Evolutionary conservation across 1,140 invertebrate species (phyloP).

Genomic region (Anthonomus grandis): DNA sequence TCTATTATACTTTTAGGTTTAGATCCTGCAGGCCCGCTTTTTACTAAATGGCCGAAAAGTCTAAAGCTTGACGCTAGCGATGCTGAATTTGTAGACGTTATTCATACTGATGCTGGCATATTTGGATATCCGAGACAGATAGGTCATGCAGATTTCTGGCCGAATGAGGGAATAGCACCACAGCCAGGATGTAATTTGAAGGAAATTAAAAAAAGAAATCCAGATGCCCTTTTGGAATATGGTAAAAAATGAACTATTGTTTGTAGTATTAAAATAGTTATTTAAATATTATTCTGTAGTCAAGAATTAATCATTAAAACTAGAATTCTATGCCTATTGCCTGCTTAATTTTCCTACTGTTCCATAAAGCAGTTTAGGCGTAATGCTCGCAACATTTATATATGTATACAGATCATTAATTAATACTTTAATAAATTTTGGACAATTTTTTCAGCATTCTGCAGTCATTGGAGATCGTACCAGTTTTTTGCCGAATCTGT

Average conservation of each 20-base stretch:
- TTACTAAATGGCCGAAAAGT: slow-evolving; percentile 47
- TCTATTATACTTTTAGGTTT: slow-evolving; percentile 47
- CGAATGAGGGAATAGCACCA: slow-evolving; percentile 61
- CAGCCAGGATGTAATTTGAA: slow-evolving; percentile 64
- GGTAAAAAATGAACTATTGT: slow-evolving; percentile 23
- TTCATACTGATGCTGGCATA: slow-evolving; percentile 70
- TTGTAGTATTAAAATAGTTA: background rate
- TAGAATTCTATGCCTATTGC: no score
- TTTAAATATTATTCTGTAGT: background rate
- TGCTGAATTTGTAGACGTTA: slow-evolving; percentile 73
- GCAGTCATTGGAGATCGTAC: slow-evolving; percentile 69
- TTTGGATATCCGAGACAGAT: slow-evolving; percentile 58
- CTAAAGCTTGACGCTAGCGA: slow-evolving; percentile 55
- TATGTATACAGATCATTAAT: no score
- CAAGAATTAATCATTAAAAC: background rate
- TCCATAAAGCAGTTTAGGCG: no score
- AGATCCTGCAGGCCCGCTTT: slow-evolving; percentile 58
- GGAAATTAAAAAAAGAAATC: slow-evolving; percentile 40
- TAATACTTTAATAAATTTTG: no score
- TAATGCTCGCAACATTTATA: no score
- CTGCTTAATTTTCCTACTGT: no score
- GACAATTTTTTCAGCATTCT: slow-evolving; percentile 63
- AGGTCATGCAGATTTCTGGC: slow-evolving; percentile 73
- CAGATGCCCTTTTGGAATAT: slow-evolving; percentile 41
- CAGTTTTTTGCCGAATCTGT: slow-evolving; percentile 69